These are phyloP conservation scores for Glaucidium brasilianum DNA, from an alignment of 2,113 vertebrate species.

Conservation along the genomic window DNA sequence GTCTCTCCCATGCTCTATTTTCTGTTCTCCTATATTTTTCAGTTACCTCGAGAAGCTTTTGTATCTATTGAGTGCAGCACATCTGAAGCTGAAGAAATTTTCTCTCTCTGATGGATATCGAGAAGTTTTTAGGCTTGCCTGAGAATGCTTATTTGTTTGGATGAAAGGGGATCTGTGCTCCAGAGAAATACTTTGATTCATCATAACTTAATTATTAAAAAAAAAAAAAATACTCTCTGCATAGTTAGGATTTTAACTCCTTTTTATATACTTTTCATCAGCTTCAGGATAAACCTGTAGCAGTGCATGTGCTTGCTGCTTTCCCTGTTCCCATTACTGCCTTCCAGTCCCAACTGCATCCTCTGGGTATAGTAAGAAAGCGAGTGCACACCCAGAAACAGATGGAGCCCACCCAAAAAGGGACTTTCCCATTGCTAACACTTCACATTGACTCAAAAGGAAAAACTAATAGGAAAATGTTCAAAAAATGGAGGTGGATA, in stretches of 20 bases:
- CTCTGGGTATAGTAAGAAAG: background rate
- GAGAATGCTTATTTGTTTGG: background rate
- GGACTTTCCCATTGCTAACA: background rate
- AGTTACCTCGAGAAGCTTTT: background rate
- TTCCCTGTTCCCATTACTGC: background rate
- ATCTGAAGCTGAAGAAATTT: background rate
- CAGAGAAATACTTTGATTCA: background rate
- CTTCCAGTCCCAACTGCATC: background rate
- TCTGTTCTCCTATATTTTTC: background rate
- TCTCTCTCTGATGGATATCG: background rate
- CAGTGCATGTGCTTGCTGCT: background rate
- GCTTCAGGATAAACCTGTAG: background rate
- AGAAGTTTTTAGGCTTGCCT: background rate
- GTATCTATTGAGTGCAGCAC: background rate
- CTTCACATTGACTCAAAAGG: background rate
- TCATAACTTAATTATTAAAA: background rate
- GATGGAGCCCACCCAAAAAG: slow-evolving; percentile 39
- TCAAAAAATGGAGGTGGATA: background rate
- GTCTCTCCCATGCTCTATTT: background rate
- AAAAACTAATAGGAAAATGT: background rate
- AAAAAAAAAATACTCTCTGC: background rate
- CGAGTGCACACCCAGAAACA: background rate
- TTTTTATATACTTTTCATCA: background rate
- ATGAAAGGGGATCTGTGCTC: background rate
- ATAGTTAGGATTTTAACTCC: background rate